Evolutionary conservation across 2,888 invertebrate species (phyloP).

Genomic region (Apotomis betuletana): DNA sequence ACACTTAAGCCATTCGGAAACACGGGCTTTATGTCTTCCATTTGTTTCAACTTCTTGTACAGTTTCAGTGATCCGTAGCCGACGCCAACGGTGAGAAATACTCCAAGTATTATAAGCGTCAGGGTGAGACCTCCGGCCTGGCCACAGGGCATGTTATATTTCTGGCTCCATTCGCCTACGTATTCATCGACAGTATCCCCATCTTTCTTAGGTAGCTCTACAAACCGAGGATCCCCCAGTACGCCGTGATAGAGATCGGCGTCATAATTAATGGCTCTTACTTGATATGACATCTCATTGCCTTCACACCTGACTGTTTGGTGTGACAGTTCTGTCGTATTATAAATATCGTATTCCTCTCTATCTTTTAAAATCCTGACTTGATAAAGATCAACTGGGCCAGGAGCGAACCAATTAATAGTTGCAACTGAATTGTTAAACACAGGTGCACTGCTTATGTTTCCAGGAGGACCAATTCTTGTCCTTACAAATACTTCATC

Average conservation of each 20-base stretch:
- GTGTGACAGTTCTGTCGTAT: conserved; percentile 60
- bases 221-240: conserved; percentile 55
- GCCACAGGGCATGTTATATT: conserved; percentile 63
- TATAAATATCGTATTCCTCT: conserved; percentile 54
- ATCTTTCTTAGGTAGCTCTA: conserved; percentile 52
- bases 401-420: conserved; percentile 83
- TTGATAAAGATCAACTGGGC: conserved; percentile 84
- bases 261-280: conserved; percentile 74
- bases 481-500: conserved; percentile 82
- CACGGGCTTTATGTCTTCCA: conserved; percentile 87
- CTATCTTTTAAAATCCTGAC: conserved; percentile 73
- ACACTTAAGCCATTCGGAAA: conserved; percentile 86
- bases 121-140: conserved; percentile 65
- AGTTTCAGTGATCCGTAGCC: conserved; percentile 76
- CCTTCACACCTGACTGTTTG: conserved; percentile 65
- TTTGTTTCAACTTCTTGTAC: conserved; percentile 84
- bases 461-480: conserved; percentile 84
- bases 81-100: conserved; percentile 62
- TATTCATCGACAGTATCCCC: conserved; percentile 51
- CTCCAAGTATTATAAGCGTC: conserved; percentile 63
- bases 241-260: conserved; percentile 65
- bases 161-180: conserved; percentile 72
- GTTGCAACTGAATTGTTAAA: conserved; percentile 60
- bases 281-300: conserved; percentile 68
- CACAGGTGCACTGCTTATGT: conserved; percentile 60